Evolutionary conservation across 2,888 invertebrate genomes (phyloP).

Genomic region (Drosophila prostipennis): DNA sequence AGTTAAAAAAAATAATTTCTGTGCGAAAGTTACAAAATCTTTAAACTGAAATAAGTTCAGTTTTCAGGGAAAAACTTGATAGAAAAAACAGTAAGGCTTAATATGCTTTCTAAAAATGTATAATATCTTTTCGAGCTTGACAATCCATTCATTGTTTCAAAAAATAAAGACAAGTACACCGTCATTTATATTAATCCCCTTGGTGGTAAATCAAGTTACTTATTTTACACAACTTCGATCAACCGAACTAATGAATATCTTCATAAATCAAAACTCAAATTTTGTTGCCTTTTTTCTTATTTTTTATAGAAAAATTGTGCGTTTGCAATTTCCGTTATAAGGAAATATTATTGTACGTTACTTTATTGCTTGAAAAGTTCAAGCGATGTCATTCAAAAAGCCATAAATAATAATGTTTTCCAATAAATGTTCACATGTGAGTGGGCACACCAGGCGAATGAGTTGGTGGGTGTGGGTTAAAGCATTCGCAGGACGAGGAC

Average conservation of each 20-base stretch:
- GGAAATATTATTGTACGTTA: conserved; percentile 67
- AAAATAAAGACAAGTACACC: neutral
- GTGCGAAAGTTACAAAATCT: too few relatives aligned
- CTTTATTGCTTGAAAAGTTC: conserved; percentile 80
- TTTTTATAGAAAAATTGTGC: conserved; percentile 52
- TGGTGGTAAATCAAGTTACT: conserved; percentile 11
- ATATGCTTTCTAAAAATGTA: too few relatives aligned
- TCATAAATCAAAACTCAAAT: conserved; percentile 68
- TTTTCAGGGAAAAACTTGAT: too few relatives aligned
- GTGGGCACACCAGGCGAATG: conserved; percentile 57
- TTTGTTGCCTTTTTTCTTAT: conserved; percentile 1
- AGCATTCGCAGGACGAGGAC: conserved; percentile 31
- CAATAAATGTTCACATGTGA: conserved; percentile 83
- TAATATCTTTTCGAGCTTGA: too few relatives aligned
- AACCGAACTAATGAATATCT: conserved; percentile 54
- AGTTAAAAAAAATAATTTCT: too few relatives aligned
- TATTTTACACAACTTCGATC: conserved; percentile 20
- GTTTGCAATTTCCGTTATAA: conserved; percentile 57
- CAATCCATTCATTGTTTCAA: neutral
- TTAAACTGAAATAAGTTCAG: too few relatives aligned
- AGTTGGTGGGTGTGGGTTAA: conserved; percentile 11
- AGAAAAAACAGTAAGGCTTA: too few relatives aligned
- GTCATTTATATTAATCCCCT: conserved; percentile 1
- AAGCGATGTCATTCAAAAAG: conserved; percentile 80
- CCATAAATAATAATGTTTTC: conserved; percentile 83